Evolutionary conservation across 1,140 invertebrate species (phyloP).

Genomic region (Contarinia nasturtii): DNA sequence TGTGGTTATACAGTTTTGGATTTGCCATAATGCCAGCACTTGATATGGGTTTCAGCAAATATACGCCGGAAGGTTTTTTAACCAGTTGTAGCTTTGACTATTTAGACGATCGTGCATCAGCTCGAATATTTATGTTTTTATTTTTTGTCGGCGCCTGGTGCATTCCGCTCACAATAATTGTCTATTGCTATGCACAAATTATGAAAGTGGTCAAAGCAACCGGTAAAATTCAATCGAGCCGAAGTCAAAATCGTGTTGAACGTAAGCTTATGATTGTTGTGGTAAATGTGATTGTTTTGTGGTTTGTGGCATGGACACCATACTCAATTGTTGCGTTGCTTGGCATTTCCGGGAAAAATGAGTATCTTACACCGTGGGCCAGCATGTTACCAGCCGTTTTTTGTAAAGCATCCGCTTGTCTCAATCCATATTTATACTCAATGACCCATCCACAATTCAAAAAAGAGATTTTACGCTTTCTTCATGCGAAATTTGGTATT

Average conservation of each 20-base stretch:
- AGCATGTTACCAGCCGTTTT: conserved; percentile 60
- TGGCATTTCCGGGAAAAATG: conserved; percentile 40
- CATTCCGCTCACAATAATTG: conserved; percentile 44
- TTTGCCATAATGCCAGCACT: conserved; percentile 47
- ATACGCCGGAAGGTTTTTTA: conserved; percentile 58
- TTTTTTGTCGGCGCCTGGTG: conserved; percentile 50
- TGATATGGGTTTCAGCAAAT: conserved; percentile 44
- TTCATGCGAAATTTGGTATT: too few relatives aligned
- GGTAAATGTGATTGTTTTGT: conserved; percentile 42
- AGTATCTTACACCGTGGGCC: conserved; percentile 38
- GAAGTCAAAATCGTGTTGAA: conserved; percentile 41
- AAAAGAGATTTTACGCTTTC: conserved; percentile 29
- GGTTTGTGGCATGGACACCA: conserved; percentile 58
- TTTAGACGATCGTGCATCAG: conserved; percentile 32
- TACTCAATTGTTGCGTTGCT: conserved; percentile 52
- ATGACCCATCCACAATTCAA: conserved; percentile 48
- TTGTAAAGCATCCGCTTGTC: conserved; percentile 50
- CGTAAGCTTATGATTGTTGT: conserved; percentile 43
- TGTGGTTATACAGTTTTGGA: conserved; percentile 50
- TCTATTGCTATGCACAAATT: conserved; percentile 50
- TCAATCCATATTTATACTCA: conserved; percentile 58
- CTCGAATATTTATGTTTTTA: conserved; percentile 39
- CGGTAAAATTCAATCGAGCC: conserved; percentile 29
- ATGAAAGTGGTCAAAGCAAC: conserved; percentile 35
- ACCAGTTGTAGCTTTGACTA: conserved; percentile 71